Evolutionary conservation across 2,113 vertebrate genomes (phyloP), one percentile per base, ranked within the genome.

Genomic region (Upupa epops): DNA sequence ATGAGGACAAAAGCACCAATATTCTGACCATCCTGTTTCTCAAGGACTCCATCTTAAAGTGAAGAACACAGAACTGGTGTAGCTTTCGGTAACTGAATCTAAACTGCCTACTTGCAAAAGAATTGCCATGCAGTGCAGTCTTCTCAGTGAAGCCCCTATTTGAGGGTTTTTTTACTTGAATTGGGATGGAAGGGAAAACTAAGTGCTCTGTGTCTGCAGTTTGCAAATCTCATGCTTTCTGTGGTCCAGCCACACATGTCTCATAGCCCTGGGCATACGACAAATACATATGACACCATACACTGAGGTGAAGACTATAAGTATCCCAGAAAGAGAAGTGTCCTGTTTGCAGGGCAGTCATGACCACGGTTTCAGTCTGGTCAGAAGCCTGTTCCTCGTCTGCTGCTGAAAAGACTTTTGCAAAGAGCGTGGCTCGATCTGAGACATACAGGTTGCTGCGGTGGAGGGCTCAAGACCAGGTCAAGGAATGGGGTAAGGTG

Each of bases 211-310:
- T 63, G 20, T 8, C 68, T 83, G 31, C 1, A 0, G 0, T 75
- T 61, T 88, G 59, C 34, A 77, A 25, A 49, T 69, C 40, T 76
- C 40, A 17, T 29, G 21, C 40, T 28, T 14, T 11, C 8, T 7
- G 17, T 54, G 32, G 46, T 66, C 31, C 36, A 29, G 28, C 32
- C 40, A 55, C 36, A 36, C 86, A 73, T 66, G 31, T 31, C 69
- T 70, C 55, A 34, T 52, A 83, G n/a, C 10, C 8, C 2, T 20
- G 2, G 7, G 42, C 17, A 25, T 31, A n/a, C 1, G 0, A 4
- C 22, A 37, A 13, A 13, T 40, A 9, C 17, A 2, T 54, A 6
- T 46, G 68, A 31, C 31, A 8, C 1, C 3, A 63, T 19, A 52
- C 19, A 8, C 46, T 48, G 46, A 17, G 19, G 16, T 4, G 2